Evolutionary conservation across 2,113 vertebrate genomes (phyloP), one percentile per base, ranked within the genome.

Genomic region (Porphyrio hochstetteri): DNA sequence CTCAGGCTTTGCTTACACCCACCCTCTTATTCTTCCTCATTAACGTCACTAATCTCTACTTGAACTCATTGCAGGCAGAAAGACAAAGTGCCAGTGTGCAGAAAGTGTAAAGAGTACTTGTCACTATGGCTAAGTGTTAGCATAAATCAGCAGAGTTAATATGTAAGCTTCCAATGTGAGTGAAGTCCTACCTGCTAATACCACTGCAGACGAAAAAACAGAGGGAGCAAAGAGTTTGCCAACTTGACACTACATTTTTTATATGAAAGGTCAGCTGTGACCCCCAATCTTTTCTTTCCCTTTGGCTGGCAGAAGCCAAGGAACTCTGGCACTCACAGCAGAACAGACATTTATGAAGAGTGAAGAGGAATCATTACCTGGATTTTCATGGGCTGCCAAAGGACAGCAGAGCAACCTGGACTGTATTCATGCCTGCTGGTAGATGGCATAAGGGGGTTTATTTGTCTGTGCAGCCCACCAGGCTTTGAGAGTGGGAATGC

Each of bases 111-210:
- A 92, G 78, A 91, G 83, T 87, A 29, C 86, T 79, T 96, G 92
- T 95, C 82, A 85, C 84, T 81, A 68, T 40, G 69, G 82, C 88
- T 87, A 75, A 96, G 82, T 84, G 93, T 87, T 95, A 94, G 94
- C 56, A 38, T 92, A 96, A 94, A 81, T 86, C 82, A 82, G 44
- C 60, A 74, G 46, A 23, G 91, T 97, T 95, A 97, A 96, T 97
- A 83, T 63, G 80, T 92, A 96, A 95, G 91, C 81, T 86, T 86
- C 40, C 55, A 76, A 84, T 1, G 5, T 56, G 79, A 88, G 40
- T 64, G 38, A 84, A 88, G 61, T 72, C 57, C 42, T 65, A 78
- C 46, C 28, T 70, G 24, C 24, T 76, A 81, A 89, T 57, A 75
- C 38, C 19, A 9, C 35, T 55, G 33, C 35, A 75, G 46, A 67